A percentile compares a stretch with the other conserved stretches of the same genome.
These are phyloP conservation scores for Ptychochromis oligacanthus DNA, from an alignment of 2,113 vertebrate genomes.

Conservation along the genomic window DNA sequence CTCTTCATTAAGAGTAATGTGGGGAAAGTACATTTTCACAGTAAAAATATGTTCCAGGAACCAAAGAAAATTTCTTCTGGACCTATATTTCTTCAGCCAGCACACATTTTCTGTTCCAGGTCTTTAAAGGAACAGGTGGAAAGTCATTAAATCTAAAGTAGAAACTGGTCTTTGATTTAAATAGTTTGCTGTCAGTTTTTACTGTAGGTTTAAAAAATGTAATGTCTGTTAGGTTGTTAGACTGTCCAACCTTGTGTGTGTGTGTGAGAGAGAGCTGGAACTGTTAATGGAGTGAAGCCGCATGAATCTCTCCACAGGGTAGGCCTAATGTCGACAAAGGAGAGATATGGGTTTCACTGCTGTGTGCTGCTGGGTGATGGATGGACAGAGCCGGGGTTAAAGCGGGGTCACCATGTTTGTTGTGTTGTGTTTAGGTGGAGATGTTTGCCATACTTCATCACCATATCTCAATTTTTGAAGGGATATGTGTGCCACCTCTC, in stretches of 20 bases:
- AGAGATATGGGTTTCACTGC: constrained; percentile 48
- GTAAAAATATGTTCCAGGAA: constrained; percentile 25
- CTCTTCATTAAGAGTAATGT: not conserved
- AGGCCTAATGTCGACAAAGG: constrained; percentile 48
- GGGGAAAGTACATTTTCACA: constrained; percentile 18
- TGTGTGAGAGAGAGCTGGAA: constrained; percentile 22
- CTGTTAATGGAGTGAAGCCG: constrained; percentile 66
- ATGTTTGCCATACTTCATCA: constrained; percentile 75
- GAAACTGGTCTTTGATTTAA: constrained; percentile 2
- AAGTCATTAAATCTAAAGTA: constrained; percentile 2
- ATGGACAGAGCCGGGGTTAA: constrained; percentile 73
- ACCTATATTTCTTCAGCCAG: not conserved
- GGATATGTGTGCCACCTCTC: constrained; percentile 39
- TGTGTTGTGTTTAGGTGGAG: constrained; percentile 70
- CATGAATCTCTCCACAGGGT: constrained; percentile 61
- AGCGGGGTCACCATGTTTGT: constrained; percentile 74
- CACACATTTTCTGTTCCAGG: constrained; percentile 2
- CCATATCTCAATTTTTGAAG: constrained; percentile 62
- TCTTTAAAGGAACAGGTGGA: constrained; percentile 34
- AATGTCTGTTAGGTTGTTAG: constrained; percentile 1
- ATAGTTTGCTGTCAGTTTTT: constrained; percentile 7
- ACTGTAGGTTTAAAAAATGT: not conserved
- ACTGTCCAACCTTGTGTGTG: constrained; percentile 19
- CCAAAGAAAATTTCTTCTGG: not conserved
- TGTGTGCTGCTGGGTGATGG: constrained; percentile 69